Base-by-base conservation (phyloP, 2,888 invertebrate genomes). In the Xestobium rufovillosum region DNA sequence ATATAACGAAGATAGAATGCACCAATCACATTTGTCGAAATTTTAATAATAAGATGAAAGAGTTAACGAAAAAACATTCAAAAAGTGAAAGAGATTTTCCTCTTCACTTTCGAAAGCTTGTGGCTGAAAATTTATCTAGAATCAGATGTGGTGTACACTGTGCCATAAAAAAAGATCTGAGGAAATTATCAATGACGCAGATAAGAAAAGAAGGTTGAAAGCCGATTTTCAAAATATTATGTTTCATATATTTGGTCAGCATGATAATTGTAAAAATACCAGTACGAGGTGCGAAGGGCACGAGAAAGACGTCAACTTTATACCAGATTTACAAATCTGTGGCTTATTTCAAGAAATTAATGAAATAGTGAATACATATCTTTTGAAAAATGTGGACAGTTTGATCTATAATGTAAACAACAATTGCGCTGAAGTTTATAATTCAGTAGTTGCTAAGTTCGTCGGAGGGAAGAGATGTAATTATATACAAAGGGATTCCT, bases 361-460 rank as follows among this genome's bases (percentile, higher is more conserved):
- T 8, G n/a, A 19, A 8, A 19, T 19, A 19, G n/a, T 19, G 6
- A n/a, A 19, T n/a, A 19, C 6, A 8, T 8, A 8, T 19, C 23
- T 8, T n/a, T 6, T 19, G 6, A 14, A 28, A n/a, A 35, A 35
- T 16, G 27, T 16, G 11, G 28, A 29, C 3, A 26, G 28, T 28
- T 9, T 35, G 9, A 17, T 35, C 9, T 28, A 26, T 8, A 35
- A 35, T 4, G 17, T 15, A 10, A 35, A 26, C 11, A 35, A 28
- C 13, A 35, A 35, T 15, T 29, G 17, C 16, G 35, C 35, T 4
- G 29, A 35, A 17, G 19, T 28, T 11, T 30, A 28, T 29, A 35
- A 28, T 26, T 35, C 35, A 3, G 11, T 35, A n/a, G 29, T 35
- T n/a, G 35, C 35, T 3, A 31, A 35, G 11, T 35, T 35, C 16